Conservation (phyloP, 1,140 invertebrate species). For the Aplysia californica region DNA sequence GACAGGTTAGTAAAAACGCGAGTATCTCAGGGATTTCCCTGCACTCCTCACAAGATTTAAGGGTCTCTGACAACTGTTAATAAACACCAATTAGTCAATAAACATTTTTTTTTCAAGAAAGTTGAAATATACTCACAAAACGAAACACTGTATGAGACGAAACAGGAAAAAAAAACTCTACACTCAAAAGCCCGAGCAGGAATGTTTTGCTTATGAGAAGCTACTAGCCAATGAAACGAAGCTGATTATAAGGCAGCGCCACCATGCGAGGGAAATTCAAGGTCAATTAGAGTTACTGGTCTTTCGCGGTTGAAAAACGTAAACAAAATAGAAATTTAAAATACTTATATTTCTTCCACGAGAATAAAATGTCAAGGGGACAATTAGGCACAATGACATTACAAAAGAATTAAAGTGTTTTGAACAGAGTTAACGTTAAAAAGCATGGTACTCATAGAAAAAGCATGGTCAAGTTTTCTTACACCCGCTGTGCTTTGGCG, state of each 20-base stretch:
- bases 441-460: background rate
- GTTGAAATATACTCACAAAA: slow-evolving; percentile 8
- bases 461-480: background rate
- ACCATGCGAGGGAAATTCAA: background rate
- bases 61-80: background rate
- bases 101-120: background rate
- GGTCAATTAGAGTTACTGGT: slow-evolving; percentile 9
- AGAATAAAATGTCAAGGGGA: too few relatives aligned
- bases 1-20: slow-evolving; percentile 12
- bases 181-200: slow-evolving; percentile 16
- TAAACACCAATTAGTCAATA: background rate
- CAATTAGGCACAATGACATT: too few relatives aligned
- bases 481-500: too few relatives aligned
- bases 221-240: slow-evolving; percentile 3
- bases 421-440: too few relatives aligned
- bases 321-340: too few relatives aligned
- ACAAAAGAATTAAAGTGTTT: too few relatives aligned
- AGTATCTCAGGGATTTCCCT: background rate
- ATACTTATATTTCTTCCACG: background rate
- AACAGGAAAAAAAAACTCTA: slow-evolving; percentile 2
- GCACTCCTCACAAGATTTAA: too few relatives aligned
- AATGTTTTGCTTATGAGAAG: slow-evolving; percentile 28
- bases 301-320: too few relatives aligned
- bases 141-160: background rate
- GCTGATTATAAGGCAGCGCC: background rate